Percentiles rank a stretch among this genome's conserved stretches.
phyloP scores from a whole-genome alignment of 2,888 invertebrate genomes.

The Autographa pulchrina region DNA sequence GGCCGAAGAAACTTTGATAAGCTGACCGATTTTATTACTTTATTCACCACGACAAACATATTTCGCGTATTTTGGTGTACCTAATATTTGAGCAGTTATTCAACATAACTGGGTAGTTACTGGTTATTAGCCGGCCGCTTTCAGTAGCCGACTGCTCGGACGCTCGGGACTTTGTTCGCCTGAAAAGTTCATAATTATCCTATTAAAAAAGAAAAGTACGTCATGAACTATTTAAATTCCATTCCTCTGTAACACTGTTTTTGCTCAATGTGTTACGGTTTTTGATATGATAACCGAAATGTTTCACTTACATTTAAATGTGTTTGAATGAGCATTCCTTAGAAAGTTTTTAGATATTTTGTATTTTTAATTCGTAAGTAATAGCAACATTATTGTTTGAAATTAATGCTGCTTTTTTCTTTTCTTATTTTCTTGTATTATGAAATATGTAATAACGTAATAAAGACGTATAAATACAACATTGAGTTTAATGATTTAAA shows the following conservation, averaged over 20 bases:
- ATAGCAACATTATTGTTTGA: neutral
- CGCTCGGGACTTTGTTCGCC: conserved; percentile 4
- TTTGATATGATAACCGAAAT: neutral
- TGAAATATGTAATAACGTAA: no score
- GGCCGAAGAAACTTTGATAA: conserved; percentile 70
- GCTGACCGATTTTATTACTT: conserved; percentile 64
- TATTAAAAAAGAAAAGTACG: conserved; percentile 2
- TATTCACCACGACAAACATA: conserved; percentile 44
- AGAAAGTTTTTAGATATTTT: neutral
- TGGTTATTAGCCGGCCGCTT: neutral
- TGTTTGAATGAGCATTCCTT: neutral
- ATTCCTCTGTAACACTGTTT: neutral
- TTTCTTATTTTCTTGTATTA: no score
- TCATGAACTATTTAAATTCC: neutral
- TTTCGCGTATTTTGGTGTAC: conserved; percentile 31
- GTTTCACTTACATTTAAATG: neutral
- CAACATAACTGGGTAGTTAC: neutral
- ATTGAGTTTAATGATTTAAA: no score
- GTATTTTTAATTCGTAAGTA: neutral
- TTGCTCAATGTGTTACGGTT: neutral
- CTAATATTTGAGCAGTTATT: neutral
- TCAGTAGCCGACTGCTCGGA: neutral
- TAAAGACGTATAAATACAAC: no score
- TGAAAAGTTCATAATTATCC: conserved; percentile 2
- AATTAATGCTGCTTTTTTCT: neutral